These are phyloP conservation scores for Zosterops pallidus DNA, from an alignment of 2,113 vertebrate species.

Conservation along the genomic window DNA sequence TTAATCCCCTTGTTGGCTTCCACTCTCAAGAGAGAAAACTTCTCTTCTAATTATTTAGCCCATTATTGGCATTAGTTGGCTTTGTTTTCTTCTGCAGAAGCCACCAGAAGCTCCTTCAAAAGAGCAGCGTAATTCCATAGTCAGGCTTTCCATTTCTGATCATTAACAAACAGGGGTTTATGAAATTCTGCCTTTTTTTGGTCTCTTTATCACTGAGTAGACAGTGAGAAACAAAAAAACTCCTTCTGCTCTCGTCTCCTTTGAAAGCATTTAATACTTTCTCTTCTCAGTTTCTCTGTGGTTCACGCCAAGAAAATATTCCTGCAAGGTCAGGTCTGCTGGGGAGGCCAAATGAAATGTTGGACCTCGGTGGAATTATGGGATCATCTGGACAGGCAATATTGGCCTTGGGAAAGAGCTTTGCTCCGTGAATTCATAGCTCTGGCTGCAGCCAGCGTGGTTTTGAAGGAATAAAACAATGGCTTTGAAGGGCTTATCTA, in stretches of 20 bases:
- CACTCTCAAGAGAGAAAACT: neutral
- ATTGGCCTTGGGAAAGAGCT: conserved; percentile 33
- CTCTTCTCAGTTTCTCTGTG: neutral
- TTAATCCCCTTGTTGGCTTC: conserved; percentile 16
- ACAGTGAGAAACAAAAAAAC: neutral
- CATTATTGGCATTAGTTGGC: neutral
- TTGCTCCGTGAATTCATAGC: neutral
- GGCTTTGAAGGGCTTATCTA: conserved; percentile 54
- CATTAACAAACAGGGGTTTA: neutral
- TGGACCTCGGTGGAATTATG: conserved; percentile 23
- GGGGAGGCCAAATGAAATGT: conserved; percentile 31
- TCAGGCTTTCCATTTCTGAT: conserved; percentile 18
- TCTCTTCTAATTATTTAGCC: conserved; percentile 23
- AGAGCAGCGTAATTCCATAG: neutral
- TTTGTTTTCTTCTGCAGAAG: neutral
- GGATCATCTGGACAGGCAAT: conserved; percentile 35
- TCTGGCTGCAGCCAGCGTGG: neutral
- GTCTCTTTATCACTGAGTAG: neutral
- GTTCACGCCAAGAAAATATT: conserved; percentile 22
- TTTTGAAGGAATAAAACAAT: conserved; percentile 30
- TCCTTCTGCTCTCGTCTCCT: neutral
- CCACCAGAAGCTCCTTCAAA: conserved; percentile 34
- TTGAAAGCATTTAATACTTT: conserved; percentile 12
- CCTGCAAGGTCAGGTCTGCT: conserved; percentile 24
- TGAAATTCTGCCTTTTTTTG: neutral